phyloP scores from a whole-genome alignment of 2,888 invertebrate species.

The Hyppa rectilinea region DNA sequence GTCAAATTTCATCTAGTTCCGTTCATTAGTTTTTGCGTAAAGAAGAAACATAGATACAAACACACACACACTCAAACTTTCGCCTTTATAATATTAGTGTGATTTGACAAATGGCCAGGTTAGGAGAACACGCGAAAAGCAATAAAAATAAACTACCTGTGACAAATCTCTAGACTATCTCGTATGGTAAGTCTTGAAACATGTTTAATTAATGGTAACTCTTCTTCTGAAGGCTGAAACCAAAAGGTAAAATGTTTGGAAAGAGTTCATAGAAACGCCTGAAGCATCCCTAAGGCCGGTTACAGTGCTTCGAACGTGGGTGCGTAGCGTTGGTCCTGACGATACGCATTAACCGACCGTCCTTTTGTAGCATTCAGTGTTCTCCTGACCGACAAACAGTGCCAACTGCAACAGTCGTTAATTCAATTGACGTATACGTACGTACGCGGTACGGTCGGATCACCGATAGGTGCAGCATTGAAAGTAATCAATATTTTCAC shows the following conservation, averaged over 20 bases:
- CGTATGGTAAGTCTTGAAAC: slow-evolving; percentile 74
- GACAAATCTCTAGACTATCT: slow-evolving; percentile 84
- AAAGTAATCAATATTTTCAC: slow-evolving; percentile 15
- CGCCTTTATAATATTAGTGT: not conserved
- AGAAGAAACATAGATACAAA: no score
- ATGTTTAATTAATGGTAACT: slow-evolving; percentile 45
- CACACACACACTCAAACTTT: no score
- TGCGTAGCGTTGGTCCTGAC: no score
- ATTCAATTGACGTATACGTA: slow-evolving; percentile 3
- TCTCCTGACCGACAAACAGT: not conserved
- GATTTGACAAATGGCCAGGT: not conserved
- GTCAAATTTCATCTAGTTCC: no score
- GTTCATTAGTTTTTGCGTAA: no score
- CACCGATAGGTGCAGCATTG: not conserved
- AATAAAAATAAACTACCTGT: slow-evolving; percentile 77
- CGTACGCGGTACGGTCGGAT: no score
- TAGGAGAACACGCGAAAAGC: slow-evolving; percentile 45
- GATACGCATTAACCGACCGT: not conserved
- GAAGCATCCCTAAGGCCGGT: not conserved
- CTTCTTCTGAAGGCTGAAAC: slow-evolving; percentile 75
- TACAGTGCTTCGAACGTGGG: not conserved
- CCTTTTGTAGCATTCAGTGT: not conserved
- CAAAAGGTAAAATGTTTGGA: slow-evolving; percentile 44
- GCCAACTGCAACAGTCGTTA: not conserved
- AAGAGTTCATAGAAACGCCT: not conserved